Evolutionary conservation across 1,140 invertebrate genomes (phyloP), one percentile per base, ranked within the genome.

Genomic region (Plutomurus gul): DNA sequence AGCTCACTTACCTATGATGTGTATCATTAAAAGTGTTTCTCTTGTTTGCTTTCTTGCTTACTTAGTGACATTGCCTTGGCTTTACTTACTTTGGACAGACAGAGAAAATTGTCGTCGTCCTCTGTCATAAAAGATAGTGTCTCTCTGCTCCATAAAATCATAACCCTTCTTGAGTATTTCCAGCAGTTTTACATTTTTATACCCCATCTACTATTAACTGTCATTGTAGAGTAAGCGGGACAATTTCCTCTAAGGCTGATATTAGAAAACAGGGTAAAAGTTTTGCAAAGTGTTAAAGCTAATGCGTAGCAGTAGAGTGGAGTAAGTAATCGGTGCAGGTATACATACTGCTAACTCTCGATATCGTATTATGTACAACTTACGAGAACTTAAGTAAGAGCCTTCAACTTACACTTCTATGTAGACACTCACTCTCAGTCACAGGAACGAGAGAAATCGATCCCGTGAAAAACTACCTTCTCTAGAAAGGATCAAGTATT

Each of bases 401-500:
- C 56, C 36, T 4, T n/a, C 20, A 25, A 56, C 51, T 56, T 27
- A 65, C 56, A 65, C n/a, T 16, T 22, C 18, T 47, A 20, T 47
- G 43, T 20, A 47, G 30, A 65, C 56, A 65, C 56, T 65, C 36
- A 30, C 56, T 33, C 56, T 65, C 56, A 65, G 25, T 25, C 30
- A 65, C 56, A 56, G 51, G 30, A 56, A 56, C 5, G 56, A 65
- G 27, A 65, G 56, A 65, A 65, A 65, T 65, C 56, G 56, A 65
- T 65, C 56, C 56, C 27, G n/a, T n/a, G 27, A 36, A 65, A 65
- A 65, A 65, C 56, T 16, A 65, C 5, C 56, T 20, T 65, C n/a
- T n/a, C n/a, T n/a, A 65, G 56, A 65, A 65, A 65, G 56, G 30
- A 65, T 65, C 56, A 65, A 25, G 36, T 65, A 65, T 65, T 65